Conservation (phyloP, 2,113 vertebrate species). For the Formicarius rufipectus region DNA sequence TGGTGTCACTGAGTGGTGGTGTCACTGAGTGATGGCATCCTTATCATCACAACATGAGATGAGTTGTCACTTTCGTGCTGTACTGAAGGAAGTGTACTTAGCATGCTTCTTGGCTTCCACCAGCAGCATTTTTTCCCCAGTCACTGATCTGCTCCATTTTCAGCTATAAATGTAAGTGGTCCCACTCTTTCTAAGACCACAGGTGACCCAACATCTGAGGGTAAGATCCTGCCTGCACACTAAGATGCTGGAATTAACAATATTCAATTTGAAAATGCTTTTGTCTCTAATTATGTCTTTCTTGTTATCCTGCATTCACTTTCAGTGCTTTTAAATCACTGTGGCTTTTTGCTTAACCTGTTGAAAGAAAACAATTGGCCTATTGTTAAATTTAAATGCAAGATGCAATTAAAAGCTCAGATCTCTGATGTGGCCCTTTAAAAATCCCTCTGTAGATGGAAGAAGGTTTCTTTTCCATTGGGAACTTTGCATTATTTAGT, state of each 20-base stretch:
- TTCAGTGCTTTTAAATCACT: neutral
- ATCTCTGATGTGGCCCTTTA: conserved; percentile 25
- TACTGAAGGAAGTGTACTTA: neutral
- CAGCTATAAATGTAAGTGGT: neutral
- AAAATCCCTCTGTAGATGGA: conserved; percentile 42
- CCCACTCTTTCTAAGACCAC: neutral
- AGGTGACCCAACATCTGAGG: neutral
- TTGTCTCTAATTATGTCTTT: neutral
- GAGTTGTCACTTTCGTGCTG: neutral
- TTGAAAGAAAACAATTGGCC: neutral
- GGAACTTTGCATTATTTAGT: conserved; percentile 57
- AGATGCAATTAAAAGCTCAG: conserved; percentile 34
- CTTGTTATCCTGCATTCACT: neutral
- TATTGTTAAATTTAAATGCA: neutral
- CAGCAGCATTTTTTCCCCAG: neutral
- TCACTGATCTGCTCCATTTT: neutral
- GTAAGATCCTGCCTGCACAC: neutral
- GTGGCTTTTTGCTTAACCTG: neutral
- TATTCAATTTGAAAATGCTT: neutral
- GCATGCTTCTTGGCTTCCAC: neutral
- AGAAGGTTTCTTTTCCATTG: conserved; percentile 26
- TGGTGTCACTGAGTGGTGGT: neutral
- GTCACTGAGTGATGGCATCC: neutral
- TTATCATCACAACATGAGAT: fast-evolving
- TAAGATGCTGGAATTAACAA: neutral